These are phyloP conservation scores for Ramphastos sulfuratus DNA, from an alignment of 2,113 vertebrate genomes.

Conservation along the genomic window DNA sequence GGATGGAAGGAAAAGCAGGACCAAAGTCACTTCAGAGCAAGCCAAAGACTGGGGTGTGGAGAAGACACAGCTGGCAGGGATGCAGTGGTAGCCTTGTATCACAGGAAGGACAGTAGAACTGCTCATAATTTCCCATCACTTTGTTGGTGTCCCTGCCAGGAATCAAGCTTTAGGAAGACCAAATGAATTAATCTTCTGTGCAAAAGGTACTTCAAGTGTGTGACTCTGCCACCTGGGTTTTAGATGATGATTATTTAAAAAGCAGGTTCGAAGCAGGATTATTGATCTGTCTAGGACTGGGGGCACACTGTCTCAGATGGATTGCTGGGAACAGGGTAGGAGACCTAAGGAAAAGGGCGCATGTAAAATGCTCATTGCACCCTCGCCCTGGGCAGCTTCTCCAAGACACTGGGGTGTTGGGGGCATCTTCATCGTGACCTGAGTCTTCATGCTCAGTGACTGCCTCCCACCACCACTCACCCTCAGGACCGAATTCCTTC, in stretches of 20 bases:
- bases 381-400: neutral
- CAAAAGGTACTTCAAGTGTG: neutral
- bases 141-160: neutral
- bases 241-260: neutral
- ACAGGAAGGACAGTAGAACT: neutral
- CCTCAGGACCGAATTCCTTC: neutral
- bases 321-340: neutral
- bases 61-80: neutral
- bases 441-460: neutral
- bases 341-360: neutral
- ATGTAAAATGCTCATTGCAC: neutral
- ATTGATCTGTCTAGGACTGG: neutral
- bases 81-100: rapidly evolving
- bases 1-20: neutral
- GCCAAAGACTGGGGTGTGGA: neutral
- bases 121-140: neutral
- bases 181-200: neutral
- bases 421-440: rapidly evolving
- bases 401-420: neutral
- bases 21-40: neutral
- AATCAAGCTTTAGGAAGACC: neutral
- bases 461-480: rapidly evolving
- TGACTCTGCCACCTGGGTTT: neutral
- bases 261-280: neutral
- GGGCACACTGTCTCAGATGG: neutral